Percentiles rank a stretch among this genome's conserved stretches.
Evolutionary conservation across 2,113 vertebrate genomes (phyloP).

Genomic region (Equus przewalskii): DNA sequence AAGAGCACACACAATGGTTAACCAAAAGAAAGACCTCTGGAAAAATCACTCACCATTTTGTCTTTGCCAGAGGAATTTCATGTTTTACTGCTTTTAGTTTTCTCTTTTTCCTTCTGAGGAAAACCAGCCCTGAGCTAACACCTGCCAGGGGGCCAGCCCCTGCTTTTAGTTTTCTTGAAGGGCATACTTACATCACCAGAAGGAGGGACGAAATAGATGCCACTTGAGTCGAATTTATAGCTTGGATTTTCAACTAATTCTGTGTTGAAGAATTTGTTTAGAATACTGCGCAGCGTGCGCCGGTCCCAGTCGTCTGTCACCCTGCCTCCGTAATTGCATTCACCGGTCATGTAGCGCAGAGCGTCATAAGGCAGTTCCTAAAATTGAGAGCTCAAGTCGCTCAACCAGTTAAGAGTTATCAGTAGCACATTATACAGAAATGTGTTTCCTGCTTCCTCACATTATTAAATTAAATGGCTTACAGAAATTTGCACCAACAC

Average conservation of each 20-base stretch:
- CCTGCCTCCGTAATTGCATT: slow-evolving; percentile 93
- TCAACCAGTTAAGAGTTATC: neutral
- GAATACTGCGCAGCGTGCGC: slow-evolving; percentile 89
- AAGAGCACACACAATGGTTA: neutral
- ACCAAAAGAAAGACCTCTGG: neutral
- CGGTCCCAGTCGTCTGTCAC: slow-evolving; percentile 94
- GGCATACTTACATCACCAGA: slow-evolving; percentile 87
- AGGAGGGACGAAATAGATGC: slow-evolving; percentile 90
- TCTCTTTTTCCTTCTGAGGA: neutral
- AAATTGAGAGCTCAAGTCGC: neutral
- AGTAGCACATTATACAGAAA: rapidly evolving
- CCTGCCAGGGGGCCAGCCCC: too few relatives aligned
- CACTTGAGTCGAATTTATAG: slow-evolving; percentile 93
- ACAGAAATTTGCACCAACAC: neutral
- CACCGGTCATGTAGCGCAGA: slow-evolving; percentile 92
- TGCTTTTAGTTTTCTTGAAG: neutral
- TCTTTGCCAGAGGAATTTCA: neutral
- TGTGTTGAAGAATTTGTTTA: slow-evolving; percentile 90
- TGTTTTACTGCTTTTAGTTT: neutral
- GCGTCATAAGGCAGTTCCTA: slow-evolving; percentile 93
- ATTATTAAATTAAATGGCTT: neutral
- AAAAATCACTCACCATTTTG: neutral
- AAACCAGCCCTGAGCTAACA: too few relatives aligned
- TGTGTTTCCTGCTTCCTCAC: neutral
- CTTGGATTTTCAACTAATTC: slow-evolving; percentile 85